phyloP scores from a whole-genome alignment of 2,888 invertebrate genomes.

The Chorisops tibialis region DNA sequence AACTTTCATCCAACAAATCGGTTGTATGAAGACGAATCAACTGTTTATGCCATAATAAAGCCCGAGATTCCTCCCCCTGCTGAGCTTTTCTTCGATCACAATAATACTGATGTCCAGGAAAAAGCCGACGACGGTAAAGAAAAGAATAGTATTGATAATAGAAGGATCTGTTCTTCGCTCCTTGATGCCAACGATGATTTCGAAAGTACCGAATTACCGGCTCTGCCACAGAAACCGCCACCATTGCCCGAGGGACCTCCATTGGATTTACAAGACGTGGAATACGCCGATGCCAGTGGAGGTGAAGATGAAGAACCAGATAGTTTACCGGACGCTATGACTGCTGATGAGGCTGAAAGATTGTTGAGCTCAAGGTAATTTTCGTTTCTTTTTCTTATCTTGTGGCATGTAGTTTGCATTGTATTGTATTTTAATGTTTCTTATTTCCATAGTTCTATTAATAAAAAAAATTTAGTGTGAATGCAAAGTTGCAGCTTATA shows the following conservation, averaged over 20 bases:
- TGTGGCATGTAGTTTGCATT: neutral
- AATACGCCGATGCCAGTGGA: constrained; percentile 58
- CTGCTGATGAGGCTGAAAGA: constrained; percentile 84
- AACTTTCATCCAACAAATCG: constrained; percentile 12
- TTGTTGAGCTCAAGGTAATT: constrained; percentile 79
- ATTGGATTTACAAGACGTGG: constrained; percentile 57
- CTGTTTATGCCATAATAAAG: constrained; percentile 52
- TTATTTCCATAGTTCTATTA: too few relatives aligned
- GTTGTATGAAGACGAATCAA: constrained; percentile 35
- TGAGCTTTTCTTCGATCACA: constrained; percentile 40
- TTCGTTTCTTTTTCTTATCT: neutral
- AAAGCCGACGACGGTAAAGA: constrained; percentile 5
- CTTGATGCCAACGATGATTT: constrained; percentile 39
- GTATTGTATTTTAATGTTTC: too few relatives aligned
- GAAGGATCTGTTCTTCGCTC: constrained; percentile 34
- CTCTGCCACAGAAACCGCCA: constrained; percentile 41
- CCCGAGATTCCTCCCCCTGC: constrained; percentile 44
- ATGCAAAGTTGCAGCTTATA: too few relatives aligned
- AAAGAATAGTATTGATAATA: constrained; percentile 32
- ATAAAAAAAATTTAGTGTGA: too few relatives aligned
- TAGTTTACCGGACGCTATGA: constrained; percentile 63
- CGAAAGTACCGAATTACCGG: constrained; percentile 37
- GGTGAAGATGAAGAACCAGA: constrained; percentile 51
- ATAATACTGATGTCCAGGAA: constrained; percentile 8
- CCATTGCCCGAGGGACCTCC: constrained; percentile 55